Conservation (phyloP, 2,113 vertebrate genomes). For the Ahaetulla prasina region DNA sequence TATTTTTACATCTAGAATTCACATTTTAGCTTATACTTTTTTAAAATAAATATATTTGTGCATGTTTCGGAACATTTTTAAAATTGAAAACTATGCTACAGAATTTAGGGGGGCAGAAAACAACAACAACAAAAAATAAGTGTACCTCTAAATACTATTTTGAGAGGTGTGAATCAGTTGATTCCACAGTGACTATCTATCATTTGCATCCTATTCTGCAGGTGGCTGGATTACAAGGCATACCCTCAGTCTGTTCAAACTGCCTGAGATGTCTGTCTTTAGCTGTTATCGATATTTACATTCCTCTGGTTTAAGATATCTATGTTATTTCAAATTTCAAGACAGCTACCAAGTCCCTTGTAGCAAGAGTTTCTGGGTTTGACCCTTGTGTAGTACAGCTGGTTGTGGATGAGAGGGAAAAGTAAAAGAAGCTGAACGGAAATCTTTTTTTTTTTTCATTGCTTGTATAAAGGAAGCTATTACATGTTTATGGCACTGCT, state of each 20-base stretch:
- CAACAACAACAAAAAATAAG: background rate
- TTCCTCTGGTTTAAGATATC: too few species aligned
- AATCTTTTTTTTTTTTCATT: slow-evolving; percentile 36
- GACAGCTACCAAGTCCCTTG: background rate
- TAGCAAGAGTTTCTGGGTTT: background rate
- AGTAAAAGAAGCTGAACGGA: slow-evolving; percentile 19
- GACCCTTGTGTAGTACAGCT: background rate
- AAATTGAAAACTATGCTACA: background rate
- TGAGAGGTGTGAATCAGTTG: background rate
- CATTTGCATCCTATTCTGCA: background rate
- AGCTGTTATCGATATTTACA: background rate
- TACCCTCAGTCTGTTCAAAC: background rate
- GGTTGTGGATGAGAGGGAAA: background rate
- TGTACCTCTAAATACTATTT: background rate
- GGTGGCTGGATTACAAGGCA: background rate
- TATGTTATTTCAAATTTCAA: background rate
- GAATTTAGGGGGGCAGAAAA: background rate
- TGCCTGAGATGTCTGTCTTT: background rate
- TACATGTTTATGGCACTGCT: background rate
- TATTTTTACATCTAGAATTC: background rate
- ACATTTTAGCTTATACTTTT: background rate
- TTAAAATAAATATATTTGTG: background rate
- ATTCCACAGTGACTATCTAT: background rate
- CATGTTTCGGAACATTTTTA: background rate
- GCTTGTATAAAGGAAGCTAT: slow-evolving; percentile 47